Evolutionary conservation across 2,113 vertebrate species (phyloP).

Genomic region (Melanerpes aurifrons): DNA sequence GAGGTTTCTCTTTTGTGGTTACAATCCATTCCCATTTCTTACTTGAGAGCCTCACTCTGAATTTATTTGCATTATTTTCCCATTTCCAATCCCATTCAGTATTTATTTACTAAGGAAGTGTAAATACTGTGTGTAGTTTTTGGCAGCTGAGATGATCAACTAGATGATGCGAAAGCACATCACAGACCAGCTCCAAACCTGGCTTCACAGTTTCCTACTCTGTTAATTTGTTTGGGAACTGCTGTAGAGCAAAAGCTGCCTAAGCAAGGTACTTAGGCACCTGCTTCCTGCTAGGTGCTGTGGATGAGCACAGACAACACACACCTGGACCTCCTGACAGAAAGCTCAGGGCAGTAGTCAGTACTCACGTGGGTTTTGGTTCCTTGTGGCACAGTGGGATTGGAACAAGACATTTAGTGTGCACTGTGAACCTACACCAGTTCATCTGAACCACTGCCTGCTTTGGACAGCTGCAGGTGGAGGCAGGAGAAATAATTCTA

Average conservation of each 20-base stretch:
- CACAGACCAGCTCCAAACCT: background rate
- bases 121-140: background rate
- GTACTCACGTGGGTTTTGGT: background rate
- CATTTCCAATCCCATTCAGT: background rate
- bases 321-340: background rate
- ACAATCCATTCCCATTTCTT: constrained; percentile 6
- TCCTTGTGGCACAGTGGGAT: background rate
- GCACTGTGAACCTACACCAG: background rate
- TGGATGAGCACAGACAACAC: background rate
- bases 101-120: constrained; percentile 21
- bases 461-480: background rate
- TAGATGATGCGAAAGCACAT: background rate
- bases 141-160: background rate
- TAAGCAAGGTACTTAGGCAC: background rate
- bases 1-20: constrained; percentile 30
- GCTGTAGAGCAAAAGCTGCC: background rate
- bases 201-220: background rate
- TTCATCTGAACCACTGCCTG: background rate
- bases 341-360: background rate
- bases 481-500: background rate
- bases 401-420: background rate
- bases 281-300: background rate
- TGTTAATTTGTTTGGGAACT: background rate
- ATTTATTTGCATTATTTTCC: constrained; percentile 11
- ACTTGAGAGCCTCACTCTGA: background rate